Evolutionary conservation across 2,113 vertebrate species (phyloP).

Genomic region (Thalassarche chlororhynchos): DNA sequence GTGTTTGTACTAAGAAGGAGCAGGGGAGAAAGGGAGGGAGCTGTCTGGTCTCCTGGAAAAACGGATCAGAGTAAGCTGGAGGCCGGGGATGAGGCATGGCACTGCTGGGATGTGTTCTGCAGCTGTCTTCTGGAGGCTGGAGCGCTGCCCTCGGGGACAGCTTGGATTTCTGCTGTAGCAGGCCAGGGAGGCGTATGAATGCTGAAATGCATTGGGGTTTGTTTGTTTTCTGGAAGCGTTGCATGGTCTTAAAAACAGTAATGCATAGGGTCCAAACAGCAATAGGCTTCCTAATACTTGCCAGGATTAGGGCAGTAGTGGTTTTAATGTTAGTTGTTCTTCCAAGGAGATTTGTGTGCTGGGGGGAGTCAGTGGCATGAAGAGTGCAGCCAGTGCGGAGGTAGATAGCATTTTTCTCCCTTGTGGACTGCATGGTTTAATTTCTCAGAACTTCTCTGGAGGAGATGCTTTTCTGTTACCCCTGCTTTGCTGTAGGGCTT

Average conservation of each 20-base stretch:
- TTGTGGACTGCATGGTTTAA: neutral
- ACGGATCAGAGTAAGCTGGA: neutral
- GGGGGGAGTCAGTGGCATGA: neutral
- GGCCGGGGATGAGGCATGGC: neutral
- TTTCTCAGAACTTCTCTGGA: neutral
- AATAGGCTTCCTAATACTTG: neutral
- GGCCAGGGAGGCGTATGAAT: neutral
- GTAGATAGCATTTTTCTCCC: neutral
- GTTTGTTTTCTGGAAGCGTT: neutral
- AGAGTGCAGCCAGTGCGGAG: neutral
- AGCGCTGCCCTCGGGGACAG: neutral
- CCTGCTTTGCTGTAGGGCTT: neutral
- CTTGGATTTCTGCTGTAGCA: neutral
- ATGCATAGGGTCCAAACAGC: neutral
- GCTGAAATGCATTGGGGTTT: neutral
- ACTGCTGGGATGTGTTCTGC: neutral
- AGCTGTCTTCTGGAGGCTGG: neutral
- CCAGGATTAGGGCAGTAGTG: neutral
- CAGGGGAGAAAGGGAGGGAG: neutral
- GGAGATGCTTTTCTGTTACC: neutral
- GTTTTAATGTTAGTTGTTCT: neutral
- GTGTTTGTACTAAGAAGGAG: neutral
- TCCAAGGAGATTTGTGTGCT: neutral
- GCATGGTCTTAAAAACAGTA: neutral
- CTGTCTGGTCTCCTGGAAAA: neutral